Evolutionary conservation across 2,888 invertebrate genomes (phyloP).

Genomic region (Chalcis sispes): DNA sequence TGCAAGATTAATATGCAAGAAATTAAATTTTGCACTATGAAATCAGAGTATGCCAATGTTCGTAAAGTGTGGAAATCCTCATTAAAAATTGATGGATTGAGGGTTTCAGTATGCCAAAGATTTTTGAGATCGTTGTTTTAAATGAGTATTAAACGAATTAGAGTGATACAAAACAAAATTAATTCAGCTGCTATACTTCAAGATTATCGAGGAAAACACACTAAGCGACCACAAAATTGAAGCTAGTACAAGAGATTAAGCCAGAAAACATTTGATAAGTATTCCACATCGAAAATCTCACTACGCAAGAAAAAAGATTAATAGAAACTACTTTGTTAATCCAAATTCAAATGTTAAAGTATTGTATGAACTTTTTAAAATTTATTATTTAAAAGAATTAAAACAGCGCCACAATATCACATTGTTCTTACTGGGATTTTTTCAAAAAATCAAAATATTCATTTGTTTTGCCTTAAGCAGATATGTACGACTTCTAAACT

Average conservation of each 20-base stretch:
- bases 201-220: not conserved
- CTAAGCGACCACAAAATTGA: conserved; percentile 1
- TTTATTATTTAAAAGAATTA: not conserved
- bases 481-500: not conserved
- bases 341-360: not conserved
- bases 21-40: too few relatives aligned
- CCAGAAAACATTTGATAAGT: not conserved
- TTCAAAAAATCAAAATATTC: too few relatives aligned
- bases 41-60: too few relatives aligned
- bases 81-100: too few relatives aligned
- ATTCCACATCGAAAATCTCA: conserved; percentile 5
- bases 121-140: too few relatives aligned
- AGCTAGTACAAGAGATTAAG: not conserved
- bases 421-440: too few relatives aligned
- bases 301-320: not conserved
- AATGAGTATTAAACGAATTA: not conserved
- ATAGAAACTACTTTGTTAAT: not conserved
- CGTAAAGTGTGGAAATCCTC: too few relatives aligned
- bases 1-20: too few relatives aligned
- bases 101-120: too few relatives aligned
- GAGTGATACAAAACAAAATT: not conserved
- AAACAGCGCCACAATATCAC: too few relatives aligned
- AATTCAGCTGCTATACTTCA: not conserved
- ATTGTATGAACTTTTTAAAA: not conserved
- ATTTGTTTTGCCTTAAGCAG: too few relatives aligned